Evolutionary conservation across 2,888 invertebrate species (phyloP).

Genomic region (Chymomyza caudatula): DNA sequence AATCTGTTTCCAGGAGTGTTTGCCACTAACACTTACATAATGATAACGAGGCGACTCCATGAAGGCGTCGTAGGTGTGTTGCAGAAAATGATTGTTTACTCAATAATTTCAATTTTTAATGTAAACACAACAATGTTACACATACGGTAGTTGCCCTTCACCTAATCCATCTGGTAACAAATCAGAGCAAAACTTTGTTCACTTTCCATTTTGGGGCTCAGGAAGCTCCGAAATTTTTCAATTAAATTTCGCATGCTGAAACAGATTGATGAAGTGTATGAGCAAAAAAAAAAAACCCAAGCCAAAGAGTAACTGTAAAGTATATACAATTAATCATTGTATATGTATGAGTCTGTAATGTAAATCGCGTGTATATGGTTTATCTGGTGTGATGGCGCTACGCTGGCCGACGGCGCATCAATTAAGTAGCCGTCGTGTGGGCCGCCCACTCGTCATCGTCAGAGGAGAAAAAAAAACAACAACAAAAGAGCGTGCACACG

Average conservation of each 20-base stretch:
- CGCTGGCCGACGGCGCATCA: not conserved
- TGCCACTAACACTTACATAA: no score
- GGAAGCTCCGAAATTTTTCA: slow-evolving; percentile 37
- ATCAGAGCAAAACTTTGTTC: slow-evolving; percentile 64
- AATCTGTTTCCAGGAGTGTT: no score
- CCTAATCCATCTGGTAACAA: slow-evolving; percentile 27
- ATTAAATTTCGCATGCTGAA: slow-evolving; percentile 36
- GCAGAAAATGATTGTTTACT: no score
- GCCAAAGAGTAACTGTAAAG: not conserved
- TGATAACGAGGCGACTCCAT: no score
- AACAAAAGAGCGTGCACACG: not conserved
- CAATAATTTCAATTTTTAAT: not conserved
- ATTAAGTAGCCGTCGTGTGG: not conserved
- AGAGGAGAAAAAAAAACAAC: no score
- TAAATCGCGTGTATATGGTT: not conserved
- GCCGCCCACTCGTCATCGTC: not conserved
- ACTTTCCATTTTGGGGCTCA: slow-evolving; percentile 34
- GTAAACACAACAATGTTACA: slow-evolving; percentile 27
- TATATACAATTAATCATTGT: not conserved
- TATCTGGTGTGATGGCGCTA: not conserved
- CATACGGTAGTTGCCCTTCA: slow-evolving; percentile 38
- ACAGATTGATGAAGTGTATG: not conserved
- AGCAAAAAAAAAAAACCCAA: no score
- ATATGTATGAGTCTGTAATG: not conserved
- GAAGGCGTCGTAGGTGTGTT: no score